Conservation (phyloP, 1,140 invertebrate genomes). For the Caenorhabditis tropicalis region DNA sequence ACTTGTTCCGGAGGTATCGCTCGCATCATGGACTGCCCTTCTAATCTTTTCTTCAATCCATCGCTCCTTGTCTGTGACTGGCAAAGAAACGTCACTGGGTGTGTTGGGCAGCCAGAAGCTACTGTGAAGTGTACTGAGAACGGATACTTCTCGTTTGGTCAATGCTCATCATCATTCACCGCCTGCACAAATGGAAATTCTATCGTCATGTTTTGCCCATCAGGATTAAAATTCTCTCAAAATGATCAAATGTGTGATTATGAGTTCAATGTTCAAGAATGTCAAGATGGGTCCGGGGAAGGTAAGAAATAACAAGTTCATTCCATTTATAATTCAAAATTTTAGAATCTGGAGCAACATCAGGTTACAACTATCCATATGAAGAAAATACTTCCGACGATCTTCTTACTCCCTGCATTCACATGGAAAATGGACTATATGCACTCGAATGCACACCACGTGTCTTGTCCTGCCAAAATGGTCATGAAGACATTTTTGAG, state of each 20-base stretch:
- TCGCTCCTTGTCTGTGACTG: neutral
- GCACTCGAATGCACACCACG: neutral
- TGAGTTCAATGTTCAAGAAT: neutral
- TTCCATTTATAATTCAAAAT: neutral
- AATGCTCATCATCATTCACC: neutral
- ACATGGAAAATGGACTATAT: constrained; percentile 16
- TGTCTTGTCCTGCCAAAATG: neutral
- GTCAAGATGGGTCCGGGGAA: neutral
- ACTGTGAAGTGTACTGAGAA: neutral
- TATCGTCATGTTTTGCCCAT: neutral
- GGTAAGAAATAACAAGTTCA: neutral
- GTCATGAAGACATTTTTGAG: neutral
- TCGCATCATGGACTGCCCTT: neutral
- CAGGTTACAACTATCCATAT: neutral
- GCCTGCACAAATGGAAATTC: neutral
- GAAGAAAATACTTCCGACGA: neutral
- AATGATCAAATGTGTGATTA: neutral
- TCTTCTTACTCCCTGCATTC: neutral
- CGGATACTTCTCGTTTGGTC: neutral
- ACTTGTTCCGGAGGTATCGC: neutral
- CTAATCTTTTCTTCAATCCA: neutral
- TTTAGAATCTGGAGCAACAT: neutral
- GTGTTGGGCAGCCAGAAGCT: neutral
- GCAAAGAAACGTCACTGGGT: neutral
- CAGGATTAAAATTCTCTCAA: neutral